Evolutionary conservation across 2,888 invertebrate genomes (phyloP).

Genomic region (Limnephilus auricula): DNA sequence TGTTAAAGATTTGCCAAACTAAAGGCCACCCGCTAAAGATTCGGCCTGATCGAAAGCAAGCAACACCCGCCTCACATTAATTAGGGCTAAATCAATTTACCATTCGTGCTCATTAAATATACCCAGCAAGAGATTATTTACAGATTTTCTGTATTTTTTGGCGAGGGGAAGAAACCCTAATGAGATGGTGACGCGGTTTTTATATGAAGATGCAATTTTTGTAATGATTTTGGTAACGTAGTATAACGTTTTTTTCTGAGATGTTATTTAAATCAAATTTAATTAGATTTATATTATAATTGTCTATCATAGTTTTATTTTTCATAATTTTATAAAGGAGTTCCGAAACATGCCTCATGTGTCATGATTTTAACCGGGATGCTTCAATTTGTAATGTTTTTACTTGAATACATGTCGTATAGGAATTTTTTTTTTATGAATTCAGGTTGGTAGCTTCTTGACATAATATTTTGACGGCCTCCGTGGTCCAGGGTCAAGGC

Average conservation of each 20-base stretch:
- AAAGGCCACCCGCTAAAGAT: conserved; percentile 18
- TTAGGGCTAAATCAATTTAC: conserved; percentile 74
- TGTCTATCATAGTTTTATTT: neutral
- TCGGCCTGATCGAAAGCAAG: conserved; percentile 8
- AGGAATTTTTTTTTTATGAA: neutral
- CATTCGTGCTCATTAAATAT: conserved; percentile 73
- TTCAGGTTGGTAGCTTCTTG: too few relatives aligned
- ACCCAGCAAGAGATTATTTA: conserved; percentile 59
- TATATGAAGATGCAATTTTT: neutral
- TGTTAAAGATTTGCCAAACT: conserved; percentile 26
- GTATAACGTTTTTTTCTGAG: neutral
- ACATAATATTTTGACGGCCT: too few relatives aligned
- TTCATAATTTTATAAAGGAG: neutral
- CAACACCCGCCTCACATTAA: conserved; percentile 69
- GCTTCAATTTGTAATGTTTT: neutral
- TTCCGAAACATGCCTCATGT: neutral
- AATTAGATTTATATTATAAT: neutral
- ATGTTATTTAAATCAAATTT: neutral
- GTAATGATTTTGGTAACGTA: neutral
- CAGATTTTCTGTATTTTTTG: conserved; percentile 31
- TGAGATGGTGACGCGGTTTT: neutral
- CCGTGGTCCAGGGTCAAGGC: too few relatives aligned
- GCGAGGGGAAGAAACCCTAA: neutral
- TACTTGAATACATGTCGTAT: neutral
- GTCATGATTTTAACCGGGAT: neutral